phyloP scores from a whole-genome alignment of 2,888 invertebrate genomes.

The Heteromurus nitidus region DNA sequence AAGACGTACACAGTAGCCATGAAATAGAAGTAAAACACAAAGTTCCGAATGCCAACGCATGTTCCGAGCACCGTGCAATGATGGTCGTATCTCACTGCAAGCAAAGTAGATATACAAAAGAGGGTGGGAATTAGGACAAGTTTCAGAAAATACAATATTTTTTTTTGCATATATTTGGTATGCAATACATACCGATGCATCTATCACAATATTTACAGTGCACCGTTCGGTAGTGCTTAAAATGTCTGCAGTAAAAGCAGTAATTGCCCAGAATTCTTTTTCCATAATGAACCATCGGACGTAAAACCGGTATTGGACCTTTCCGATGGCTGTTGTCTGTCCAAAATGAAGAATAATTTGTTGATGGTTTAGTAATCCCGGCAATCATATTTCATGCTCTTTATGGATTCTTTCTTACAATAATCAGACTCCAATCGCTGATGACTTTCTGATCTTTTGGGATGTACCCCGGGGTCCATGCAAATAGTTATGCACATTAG shows the following conservation, averaged over 20 bases:
- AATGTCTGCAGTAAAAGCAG: conserved; percentile 29
- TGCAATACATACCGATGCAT: background rate
- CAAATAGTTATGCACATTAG: background rate
- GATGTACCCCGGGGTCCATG: conserved; percentile 33
- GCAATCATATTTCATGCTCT: no score
- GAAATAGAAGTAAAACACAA: conserved; percentile 22
- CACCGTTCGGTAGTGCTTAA: conserved; percentile 26
- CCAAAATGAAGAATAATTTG: no score
- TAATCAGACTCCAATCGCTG: background rate
- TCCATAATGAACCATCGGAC: conserved; percentile 26
- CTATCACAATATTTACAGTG: conserved; percentile 19
- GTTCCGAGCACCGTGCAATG: conserved; percentile 22
- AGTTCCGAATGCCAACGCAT: conserved; percentile 26
- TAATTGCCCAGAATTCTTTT: conserved; percentile 5
- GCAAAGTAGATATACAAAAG: background rate
- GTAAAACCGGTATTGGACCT: conserved; percentile 20
- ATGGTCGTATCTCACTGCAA: conserved; percentile 17
- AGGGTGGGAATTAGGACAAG: background rate
- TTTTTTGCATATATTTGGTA: no score
- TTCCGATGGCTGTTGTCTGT: conserved; percentile 15
- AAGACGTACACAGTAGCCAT: background rate
- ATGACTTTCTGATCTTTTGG: background rate
- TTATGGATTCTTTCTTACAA: no score
- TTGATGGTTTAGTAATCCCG: no score
- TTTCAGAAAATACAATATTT: no score